Evolutionary conservation across 2,113 vertebrate species (phyloP).

Genomic region (Paramormyrops kingsleyae): DNA sequence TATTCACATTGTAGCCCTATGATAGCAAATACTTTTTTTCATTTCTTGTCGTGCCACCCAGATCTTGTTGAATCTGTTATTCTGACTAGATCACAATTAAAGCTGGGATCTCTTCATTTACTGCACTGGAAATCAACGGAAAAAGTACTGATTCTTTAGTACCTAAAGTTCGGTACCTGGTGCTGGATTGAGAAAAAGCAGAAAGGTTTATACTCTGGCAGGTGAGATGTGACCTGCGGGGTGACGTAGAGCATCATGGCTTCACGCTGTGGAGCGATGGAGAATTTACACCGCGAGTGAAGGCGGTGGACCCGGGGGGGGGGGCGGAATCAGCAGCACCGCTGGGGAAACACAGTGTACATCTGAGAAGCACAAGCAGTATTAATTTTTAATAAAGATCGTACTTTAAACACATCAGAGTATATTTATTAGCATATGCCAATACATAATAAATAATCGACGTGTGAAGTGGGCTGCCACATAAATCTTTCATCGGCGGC

Average conservation of each 20-base stretch:
- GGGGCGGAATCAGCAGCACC: constrained; percentile 20
- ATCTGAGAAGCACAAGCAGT: constrained; percentile 47
- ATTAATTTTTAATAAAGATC: constrained; percentile 53
- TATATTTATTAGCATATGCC: constrained; percentile 57
- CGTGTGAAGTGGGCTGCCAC: constrained; percentile 23
- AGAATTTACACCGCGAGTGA: not conserved
- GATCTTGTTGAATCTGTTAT: not conserved
- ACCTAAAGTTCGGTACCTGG: not conserved
- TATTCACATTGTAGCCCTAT: not conserved
- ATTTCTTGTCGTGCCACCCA: not conserved
- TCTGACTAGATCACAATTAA: not conserved
- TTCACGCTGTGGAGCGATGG: not conserved
- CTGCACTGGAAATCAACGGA: not conserved
- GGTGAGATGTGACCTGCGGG: not conserved
- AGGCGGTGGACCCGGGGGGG: not conserved
- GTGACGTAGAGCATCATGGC: constrained; percentile 4
- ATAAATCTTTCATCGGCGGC: constrained; percentile 53
- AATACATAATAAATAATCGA: constrained; percentile 54
- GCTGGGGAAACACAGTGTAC: constrained; percentile 37
- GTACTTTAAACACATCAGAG: constrained; percentile 45
- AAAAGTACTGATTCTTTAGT: not conserved
- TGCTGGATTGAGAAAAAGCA: not conserved
- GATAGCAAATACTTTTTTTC: not conserved
- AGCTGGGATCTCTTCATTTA: not conserved
- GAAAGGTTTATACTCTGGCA: no score